These are phyloP conservation scores for Hozukius guyotensis DNA, from an alignment of 2,797 vertebrate genomes.

Conservation along the genomic window DNA sequence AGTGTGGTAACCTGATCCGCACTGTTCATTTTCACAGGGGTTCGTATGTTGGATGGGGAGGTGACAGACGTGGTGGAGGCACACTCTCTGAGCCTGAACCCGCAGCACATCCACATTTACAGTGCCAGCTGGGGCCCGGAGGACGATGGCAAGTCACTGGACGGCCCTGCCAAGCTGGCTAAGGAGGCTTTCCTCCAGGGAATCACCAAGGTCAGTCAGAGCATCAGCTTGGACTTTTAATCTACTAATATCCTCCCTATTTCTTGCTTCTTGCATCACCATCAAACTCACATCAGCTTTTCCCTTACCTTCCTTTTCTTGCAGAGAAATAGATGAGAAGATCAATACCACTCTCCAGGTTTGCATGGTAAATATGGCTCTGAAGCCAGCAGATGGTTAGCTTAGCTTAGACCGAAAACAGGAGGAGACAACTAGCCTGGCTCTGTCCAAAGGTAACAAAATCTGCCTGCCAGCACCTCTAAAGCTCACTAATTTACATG, in stretches of 20 bases:
- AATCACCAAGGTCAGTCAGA: slow-evolving; percentile 88
- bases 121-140: slow-evolving; percentile 98
- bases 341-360: neutral
- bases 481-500: neutral
- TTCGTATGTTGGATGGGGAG: slow-evolving; percentile 97
- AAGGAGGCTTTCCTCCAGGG: slow-evolving; percentile 94
- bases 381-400: neutral
- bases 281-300: slow-evolving; percentile 19
- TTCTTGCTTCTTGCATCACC: neutral
- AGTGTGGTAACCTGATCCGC: slow-evolving; percentile 6
- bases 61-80: slow-evolving; percentile 97
- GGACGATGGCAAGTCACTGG: slow-evolving; percentile 95
- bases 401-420: neutral
- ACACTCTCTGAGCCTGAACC: slow-evolving; percentile 92
- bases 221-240: slow-evolving; percentile 21
- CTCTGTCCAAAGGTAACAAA: neutral
- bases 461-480: neutral
- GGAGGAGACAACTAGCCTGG: neutral
- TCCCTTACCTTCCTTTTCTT: neutral
- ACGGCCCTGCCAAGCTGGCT: slow-evolving; percentile 93
- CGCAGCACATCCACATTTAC: slow-evolving; percentile 96
- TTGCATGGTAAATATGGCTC: neutral
- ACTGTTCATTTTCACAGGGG: slow-evolving; percentile 80
- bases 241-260: slow-evolving; percentile 2
- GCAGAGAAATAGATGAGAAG: neutral